Conservation (phyloP, 2,113 vertebrate species). For the Irena cyanogastra region DNA sequence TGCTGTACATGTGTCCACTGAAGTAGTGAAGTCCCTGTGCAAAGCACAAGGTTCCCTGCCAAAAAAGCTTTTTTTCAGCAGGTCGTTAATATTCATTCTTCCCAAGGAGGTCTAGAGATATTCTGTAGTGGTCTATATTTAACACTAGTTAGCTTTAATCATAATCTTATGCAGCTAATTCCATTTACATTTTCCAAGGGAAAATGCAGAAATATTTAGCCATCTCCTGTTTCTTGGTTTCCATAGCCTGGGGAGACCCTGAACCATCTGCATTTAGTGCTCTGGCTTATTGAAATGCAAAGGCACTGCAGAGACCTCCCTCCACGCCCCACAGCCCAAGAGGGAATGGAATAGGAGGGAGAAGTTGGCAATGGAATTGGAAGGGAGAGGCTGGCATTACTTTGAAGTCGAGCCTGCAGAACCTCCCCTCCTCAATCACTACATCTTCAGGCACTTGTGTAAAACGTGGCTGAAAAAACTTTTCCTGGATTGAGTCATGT, state of each 20-base stretch:
- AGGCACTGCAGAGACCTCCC: neutral
- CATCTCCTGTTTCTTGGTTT: neutral
- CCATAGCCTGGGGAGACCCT: neutral
- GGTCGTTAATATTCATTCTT: neutral
- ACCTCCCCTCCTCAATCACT: conserved; percentile 87
- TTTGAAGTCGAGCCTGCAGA: conserved; percentile 95
- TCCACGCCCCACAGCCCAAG: neutral
- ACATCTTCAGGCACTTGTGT: conserved; percentile 87
- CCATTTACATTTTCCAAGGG: neutral
- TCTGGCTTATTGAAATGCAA: neutral
- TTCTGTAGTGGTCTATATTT: neutral
- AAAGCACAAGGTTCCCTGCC: neutral
- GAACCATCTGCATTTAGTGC: neutral
- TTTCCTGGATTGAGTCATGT: conserved; percentile 88
- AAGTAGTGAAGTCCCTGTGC: neutral
- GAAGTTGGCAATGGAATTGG: neutral
- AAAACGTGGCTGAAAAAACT: conserved; percentile 92
- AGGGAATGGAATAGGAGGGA: neutral
- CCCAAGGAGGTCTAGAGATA: neutral
- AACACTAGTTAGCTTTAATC: neutral
- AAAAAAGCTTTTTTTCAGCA: neutral
- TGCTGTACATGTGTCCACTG: accelerated
- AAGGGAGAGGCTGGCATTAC: conserved; percentile 62
- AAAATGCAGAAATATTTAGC: neutral
- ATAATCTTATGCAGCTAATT: neutral